Conservation (phyloP, 2,888 invertebrate species). For the Gymnoscelis rufifasciata region DNA sequence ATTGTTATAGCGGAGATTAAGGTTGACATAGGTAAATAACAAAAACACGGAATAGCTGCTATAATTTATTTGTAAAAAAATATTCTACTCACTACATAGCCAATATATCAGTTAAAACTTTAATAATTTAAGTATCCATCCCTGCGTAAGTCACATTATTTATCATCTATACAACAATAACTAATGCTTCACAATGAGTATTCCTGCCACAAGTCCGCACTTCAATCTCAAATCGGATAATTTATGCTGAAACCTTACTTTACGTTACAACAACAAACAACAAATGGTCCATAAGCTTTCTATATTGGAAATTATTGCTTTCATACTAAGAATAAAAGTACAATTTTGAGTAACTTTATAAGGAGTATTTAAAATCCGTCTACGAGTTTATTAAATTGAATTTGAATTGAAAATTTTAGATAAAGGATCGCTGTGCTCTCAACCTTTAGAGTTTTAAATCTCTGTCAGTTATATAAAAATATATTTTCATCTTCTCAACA, state of each 20-base stretch:
- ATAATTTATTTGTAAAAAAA: slow-evolving; percentile 85
- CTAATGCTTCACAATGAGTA: slow-evolving; percentile 76
- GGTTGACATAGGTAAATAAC: neutral
- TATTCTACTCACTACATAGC: slow-evolving; percentile 84
- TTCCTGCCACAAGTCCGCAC: slow-evolving; percentile 59
- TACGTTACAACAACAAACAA: slow-evolving; percentile 58
- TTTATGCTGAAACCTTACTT: slow-evolving; percentile 75
- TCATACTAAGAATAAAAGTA: slow-evolving; percentile 38
- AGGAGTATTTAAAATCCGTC: slow-evolving; percentile 32
- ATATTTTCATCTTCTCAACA: too few relatives aligned
- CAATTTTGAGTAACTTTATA: slow-evolving; percentile 15
- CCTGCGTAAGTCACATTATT: slow-evolving; percentile 80
- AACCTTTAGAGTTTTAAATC: slow-evolving; percentile 8
- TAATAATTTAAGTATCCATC: slow-evolving; percentile 81
- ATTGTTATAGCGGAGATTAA: too few relatives aligned
- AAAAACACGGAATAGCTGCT: slow-evolving; percentile 64
- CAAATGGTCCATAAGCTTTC: slow-evolving; percentile 71
- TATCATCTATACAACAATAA: slow-evolving; percentile 78
- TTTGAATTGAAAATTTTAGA: slow-evolving; percentile 36
- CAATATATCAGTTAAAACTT: slow-evolving; percentile 81
- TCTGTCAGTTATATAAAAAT: too few relatives aligned
- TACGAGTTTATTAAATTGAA: slow-evolving; percentile 35
- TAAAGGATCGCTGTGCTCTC: slow-evolving; percentile 20
- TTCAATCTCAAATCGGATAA: slow-evolving; percentile 63
- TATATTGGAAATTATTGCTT: slow-evolving; percentile 62